phyloP scores from a whole-genome alignment of 2,797 vertebrate genomes.

The Spinus olivaceus region DNA sequence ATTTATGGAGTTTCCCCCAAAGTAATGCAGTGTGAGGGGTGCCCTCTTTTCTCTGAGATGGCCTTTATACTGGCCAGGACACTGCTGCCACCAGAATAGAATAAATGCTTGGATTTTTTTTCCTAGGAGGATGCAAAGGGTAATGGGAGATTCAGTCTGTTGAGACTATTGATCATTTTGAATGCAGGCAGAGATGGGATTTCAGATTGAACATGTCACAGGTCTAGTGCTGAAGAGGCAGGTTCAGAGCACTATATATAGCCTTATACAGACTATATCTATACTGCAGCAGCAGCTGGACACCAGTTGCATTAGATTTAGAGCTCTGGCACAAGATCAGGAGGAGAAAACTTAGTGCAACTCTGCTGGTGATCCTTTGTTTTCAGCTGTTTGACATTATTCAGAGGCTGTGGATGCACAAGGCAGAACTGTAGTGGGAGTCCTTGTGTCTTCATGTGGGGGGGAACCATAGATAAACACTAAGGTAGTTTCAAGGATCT shows the following conservation, averaged over 20 bases:
- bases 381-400: neutral
- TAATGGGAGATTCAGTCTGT: neutral
- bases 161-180: neutral
- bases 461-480: neutral
- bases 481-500: neutral
- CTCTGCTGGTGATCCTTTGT: neutral
- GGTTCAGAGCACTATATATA: neutral
- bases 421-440: neutral
- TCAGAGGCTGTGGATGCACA: neutral
- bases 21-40: neutral
- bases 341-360: neutral
- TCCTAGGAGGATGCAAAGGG: neutral
- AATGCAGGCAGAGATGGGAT: neutral
- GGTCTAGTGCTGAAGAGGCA: neutral
- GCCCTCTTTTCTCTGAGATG: neutral
- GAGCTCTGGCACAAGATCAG: neutral
- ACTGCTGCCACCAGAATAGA: neutral
- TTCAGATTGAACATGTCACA: neutral
- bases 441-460: neutral
- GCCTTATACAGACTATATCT: neutral
- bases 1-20: neutral
- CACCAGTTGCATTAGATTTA: neutral
- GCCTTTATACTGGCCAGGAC: neutral
- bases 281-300: neutral
- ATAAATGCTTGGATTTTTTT: neutral